Evolutionary conservation across 2,113 vertebrate species (phyloP).

Genomic region (Podiceps cristatus): DNA sequence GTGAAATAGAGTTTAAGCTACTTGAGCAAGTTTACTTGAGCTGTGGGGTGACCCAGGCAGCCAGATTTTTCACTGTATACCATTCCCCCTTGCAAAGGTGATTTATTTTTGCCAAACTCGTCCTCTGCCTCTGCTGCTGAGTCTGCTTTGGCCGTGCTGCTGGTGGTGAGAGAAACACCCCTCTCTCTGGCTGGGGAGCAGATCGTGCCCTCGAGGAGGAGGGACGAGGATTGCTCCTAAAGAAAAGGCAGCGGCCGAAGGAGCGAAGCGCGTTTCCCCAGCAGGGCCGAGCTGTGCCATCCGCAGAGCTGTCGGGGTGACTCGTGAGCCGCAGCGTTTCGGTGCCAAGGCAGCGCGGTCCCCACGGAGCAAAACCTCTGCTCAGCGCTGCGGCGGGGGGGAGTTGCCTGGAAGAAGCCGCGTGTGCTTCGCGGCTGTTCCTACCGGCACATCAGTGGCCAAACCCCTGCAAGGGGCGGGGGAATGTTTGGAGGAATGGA

Average conservation of each 20-base stretch:
- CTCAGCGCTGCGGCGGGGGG: fast-evolving
- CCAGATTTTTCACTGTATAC: fast-evolving
- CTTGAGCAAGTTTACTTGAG: not conserved
- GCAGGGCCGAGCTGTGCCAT: not conserved
- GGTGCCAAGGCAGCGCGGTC: not conserved
- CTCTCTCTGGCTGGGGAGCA: not conserved
- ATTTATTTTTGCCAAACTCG: not conserved
- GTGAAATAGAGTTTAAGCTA: not conserved
- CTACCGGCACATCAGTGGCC: fast-evolving
- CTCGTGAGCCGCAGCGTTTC: fast-evolving
- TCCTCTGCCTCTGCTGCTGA: not conserved
- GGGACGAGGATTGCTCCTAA: not conserved
- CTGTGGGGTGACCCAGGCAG: fast-evolving
- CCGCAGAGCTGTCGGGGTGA: not conserved
- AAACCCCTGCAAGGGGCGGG: not conserved
- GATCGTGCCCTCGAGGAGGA: not conserved
- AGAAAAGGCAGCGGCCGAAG: not conserved
- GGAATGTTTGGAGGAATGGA: not conserved
- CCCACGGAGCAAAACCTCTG: not conserved
- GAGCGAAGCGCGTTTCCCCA: not conserved
- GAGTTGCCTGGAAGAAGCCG: not conserved
- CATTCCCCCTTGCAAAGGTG: not conserved
- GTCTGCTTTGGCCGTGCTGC: fast-evolving
- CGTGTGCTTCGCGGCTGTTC: not conserved
- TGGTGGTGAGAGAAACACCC: not conserved